Conservation (phyloP, 2,797 vertebrate species). For the Hybognathus amarus region DNA sequence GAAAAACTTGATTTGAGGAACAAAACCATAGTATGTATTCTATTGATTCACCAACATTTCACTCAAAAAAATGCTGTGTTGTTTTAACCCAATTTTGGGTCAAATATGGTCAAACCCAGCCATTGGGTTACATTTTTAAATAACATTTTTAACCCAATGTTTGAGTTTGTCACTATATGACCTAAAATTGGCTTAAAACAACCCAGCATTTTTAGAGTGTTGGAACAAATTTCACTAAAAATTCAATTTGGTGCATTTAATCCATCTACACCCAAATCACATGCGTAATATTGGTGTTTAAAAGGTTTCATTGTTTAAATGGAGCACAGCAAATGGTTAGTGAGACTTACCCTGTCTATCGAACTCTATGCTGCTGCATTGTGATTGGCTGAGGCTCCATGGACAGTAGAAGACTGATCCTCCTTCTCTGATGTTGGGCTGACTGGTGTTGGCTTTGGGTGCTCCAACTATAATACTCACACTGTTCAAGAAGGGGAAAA, state of each 20-base stretch:
- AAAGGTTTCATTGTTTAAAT: background rate
- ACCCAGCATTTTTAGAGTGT: no score
- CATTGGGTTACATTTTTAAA: no score
- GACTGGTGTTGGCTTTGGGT: slow-evolving; percentile 87
- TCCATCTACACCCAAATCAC: background rate
- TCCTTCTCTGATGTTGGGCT: slow-evolving; percentile 80
- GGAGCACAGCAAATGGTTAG: background rate
- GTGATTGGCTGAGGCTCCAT: slow-evolving; percentile 76
- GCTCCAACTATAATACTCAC: slow-evolving; percentile 89
- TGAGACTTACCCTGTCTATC: slow-evolving; percentile 81
- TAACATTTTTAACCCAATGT: no score
- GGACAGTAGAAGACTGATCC: slow-evolving; percentile 92
- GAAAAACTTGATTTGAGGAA: background rate
- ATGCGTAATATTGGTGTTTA: background rate
- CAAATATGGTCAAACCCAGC: no score
- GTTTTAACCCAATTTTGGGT: no score
- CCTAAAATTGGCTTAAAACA: no score
- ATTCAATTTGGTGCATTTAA: background rate
- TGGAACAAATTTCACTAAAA: background rate
- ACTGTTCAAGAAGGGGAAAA: slow-evolving; percentile 69
- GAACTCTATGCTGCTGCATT: slow-evolving; percentile 80
- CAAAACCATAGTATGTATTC: background rate
- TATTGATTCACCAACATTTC: background rate
- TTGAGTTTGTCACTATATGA: no score
- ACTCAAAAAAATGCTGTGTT: no score